Percentiles rank a stretch among this genome's conserved stretches.
phyloP scores from a whole-genome alignment of 2,113 vertebrate genomes.

The Stomatorhinus ivindoensis region DNA sequence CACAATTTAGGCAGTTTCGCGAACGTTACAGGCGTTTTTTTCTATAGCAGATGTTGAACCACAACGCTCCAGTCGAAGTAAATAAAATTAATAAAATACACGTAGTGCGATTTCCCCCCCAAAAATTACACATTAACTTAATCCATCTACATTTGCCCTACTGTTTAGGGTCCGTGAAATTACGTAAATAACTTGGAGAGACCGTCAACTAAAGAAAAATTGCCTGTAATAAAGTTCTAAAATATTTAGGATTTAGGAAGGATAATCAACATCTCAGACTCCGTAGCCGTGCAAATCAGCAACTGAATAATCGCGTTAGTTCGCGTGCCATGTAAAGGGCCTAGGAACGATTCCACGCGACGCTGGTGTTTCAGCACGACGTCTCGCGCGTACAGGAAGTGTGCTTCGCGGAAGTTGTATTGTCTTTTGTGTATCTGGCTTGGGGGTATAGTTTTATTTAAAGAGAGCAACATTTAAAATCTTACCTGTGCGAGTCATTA shows the following conservation, averaged over 20 bases:
- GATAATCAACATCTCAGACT: not conserved
- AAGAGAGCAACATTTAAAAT: conserved; percentile 47
- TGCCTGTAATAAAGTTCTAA: not conserved
- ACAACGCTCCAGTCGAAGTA: not conserved
- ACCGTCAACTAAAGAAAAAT: not conserved
- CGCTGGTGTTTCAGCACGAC: conserved; percentile 50
- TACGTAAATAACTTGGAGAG: not conserved
- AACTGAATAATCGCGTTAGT: not conserved
- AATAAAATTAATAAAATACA: not conserved
- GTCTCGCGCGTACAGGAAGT: conserved; percentile 59
- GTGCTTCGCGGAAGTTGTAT: conserved; percentile 63
- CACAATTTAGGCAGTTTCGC: not conserved
- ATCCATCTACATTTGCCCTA: not conserved
- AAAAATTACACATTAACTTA: not conserved
- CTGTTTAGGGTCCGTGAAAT: not conserved
- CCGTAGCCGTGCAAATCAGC: not conserved
- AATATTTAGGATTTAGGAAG: not conserved
- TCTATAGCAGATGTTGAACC: not conserved
- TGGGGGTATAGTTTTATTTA: conserved; percentile 61
- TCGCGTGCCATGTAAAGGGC: not conserved
- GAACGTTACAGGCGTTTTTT: not conserved
- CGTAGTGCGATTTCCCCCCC: not conserved
- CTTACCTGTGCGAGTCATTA: conserved; percentile 23
- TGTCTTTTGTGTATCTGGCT: conserved; percentile 71
- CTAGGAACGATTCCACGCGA: conserved; percentile 48